phyloP scores from a whole-genome alignment of 2,888 invertebrate species.

The Sericinus montela region DNA sequence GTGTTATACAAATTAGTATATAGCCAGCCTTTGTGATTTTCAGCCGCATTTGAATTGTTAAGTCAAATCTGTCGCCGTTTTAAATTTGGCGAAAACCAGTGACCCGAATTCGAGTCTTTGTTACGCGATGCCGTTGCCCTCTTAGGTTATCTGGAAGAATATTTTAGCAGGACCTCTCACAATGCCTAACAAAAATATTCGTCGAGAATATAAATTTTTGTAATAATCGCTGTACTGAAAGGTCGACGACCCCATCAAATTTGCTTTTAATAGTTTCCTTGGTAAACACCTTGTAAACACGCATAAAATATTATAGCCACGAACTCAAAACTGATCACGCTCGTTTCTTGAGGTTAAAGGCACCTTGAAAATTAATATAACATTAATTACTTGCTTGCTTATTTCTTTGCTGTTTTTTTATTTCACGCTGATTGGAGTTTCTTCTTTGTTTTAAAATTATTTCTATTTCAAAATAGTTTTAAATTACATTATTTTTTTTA shows the following conservation, averaged over 20 bases:
- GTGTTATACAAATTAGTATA: slow-evolving; percentile 10
- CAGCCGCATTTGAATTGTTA: slow-evolving; percentile 44
- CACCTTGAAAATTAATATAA: slow-evolving; percentile 11
- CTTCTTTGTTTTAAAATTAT: neutral
- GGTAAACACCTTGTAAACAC: slow-evolving; percentile 6
- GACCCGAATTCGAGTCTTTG: slow-evolving; percentile 55
- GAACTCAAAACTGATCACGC: slow-evolving; percentile 7
- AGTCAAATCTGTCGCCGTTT: slow-evolving; percentile 37
- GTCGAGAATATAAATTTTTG: slow-evolving; percentile 63
- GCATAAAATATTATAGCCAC: slow-evolving; percentile 11
- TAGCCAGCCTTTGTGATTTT: slow-evolving; percentile 18
- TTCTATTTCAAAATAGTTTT: too few species aligned
- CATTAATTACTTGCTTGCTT: neutral
- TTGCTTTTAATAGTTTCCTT: slow-evolving; percentile 25
- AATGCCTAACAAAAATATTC: slow-evolving; percentile 39
- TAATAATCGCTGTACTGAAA: slow-evolving; percentile 40
- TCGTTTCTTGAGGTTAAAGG: slow-evolving; percentile 3
- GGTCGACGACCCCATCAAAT: slow-evolving; percentile 51
- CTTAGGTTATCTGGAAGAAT: slow-evolving; percentile 49
- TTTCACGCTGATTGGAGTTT: neutral
- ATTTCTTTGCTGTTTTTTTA: neutral
- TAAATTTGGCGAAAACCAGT: slow-evolving; percentile 46
- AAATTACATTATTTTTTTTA: too few species aligned
- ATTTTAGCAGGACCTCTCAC: slow-evolving; percentile 51
- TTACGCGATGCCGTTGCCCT: slow-evolving; percentile 51